A percentile compares a stretch with the other conserved stretches of the same genome.
Evolutionary conservation across 2,888 invertebrate species (phyloP).

Genomic region (Isotomurus palustris): DNA sequence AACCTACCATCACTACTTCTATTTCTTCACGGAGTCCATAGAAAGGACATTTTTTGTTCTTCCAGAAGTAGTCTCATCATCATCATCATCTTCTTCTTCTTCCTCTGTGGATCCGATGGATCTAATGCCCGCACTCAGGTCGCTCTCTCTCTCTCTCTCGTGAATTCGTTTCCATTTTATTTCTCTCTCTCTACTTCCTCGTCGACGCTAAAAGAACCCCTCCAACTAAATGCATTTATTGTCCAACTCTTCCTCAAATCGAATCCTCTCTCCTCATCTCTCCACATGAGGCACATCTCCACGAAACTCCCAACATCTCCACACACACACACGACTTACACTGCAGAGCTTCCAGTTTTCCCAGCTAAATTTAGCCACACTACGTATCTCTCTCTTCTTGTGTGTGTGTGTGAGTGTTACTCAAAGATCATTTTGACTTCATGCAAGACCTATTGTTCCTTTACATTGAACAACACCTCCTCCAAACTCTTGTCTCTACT

Average conservation of each 20-base stretch:
- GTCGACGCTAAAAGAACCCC: conserved; percentile 20
- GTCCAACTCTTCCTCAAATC: conserved; percentile 8
- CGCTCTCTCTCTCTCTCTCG: conserved; percentile 12
- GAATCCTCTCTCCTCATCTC: not conserved
- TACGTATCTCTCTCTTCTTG: conserved; percentile 5
- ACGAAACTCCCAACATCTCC: conserved; percentile 13
- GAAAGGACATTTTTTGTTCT: too few relatives aligned
- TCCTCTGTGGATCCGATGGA: conserved; percentile 24
- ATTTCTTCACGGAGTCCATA: conserved; percentile 30
- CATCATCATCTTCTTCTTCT: conserved; percentile 38
- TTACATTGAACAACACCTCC: too few relatives aligned
- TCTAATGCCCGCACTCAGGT: conserved; percentile 10
- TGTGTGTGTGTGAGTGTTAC: too few relatives aligned
- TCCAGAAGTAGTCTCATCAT: too few relatives aligned
- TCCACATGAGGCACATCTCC: conserved; percentile 12
- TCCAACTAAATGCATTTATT: conserved; percentile 9
- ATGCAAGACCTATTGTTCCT: too few relatives aligned
- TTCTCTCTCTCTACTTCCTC: conserved; percentile 14
- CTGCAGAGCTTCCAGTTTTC: not conserved
- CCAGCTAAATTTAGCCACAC: not conserved
- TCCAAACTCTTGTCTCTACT: too few relatives aligned
- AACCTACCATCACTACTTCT: conserved; percentile 36
- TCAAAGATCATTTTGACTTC: too few relatives aligned
- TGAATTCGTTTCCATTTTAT: conserved; percentile 12
- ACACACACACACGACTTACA: too few relatives aligned